Percentiles rank a stretch among this genome's conserved stretches.
Conservation (phyloP, 2,113 vertebrate genomes). For the Cololabis saira region DNA sequence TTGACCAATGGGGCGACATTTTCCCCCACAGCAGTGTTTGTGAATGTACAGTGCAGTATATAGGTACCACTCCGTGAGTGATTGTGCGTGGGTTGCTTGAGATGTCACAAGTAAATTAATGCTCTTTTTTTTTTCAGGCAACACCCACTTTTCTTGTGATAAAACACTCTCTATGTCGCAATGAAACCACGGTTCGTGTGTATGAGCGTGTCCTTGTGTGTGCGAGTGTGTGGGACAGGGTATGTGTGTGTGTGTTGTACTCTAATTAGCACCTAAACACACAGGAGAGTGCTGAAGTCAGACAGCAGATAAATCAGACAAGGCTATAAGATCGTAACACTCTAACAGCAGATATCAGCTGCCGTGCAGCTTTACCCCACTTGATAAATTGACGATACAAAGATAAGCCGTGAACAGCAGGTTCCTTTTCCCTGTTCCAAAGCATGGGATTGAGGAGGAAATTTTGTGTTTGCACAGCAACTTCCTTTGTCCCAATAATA, state of each 20-base stretch:
- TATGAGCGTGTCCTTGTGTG: conserved; percentile 3
- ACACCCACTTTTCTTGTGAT: conserved; percentile 65
- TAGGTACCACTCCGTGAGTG: conserved; percentile 20
- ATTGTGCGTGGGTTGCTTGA: conserved; percentile 35
- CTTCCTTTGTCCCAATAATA: conserved; percentile 56
- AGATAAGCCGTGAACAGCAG: conserved; percentile 30
- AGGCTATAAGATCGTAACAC: conserved; percentile 58
- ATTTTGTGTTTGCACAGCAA: conserved; percentile 63
- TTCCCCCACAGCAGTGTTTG: background rate
- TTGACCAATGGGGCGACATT: no score
- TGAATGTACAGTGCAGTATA: background rate
- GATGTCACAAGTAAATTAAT: conserved; percentile 63
- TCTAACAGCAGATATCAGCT: conserved; percentile 61
- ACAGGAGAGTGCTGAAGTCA: conserved; percentile 67
- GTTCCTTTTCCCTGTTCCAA: conserved; percentile 39
- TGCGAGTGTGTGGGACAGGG: conserved; percentile 9
- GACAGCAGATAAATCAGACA: conserved; percentile 74
- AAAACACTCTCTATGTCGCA: conserved; percentile 61
- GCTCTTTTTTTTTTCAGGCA: conserved; percentile 52
- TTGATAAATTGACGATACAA: conserved; percentile 64
- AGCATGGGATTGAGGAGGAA: conserved; percentile 27
- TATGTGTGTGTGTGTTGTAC: conserved; percentile 42
- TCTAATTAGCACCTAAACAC: conserved; percentile 78
- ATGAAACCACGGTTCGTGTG: background rate
- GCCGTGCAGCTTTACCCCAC: conserved; percentile 52